A percentile compares a stretch with the other conserved stretches of the same genome.
phyloP scores from a whole-genome alignment of 37 sponge, comb jelly and placozoan genomes.

The Petrosia ficiformis region DNA sequence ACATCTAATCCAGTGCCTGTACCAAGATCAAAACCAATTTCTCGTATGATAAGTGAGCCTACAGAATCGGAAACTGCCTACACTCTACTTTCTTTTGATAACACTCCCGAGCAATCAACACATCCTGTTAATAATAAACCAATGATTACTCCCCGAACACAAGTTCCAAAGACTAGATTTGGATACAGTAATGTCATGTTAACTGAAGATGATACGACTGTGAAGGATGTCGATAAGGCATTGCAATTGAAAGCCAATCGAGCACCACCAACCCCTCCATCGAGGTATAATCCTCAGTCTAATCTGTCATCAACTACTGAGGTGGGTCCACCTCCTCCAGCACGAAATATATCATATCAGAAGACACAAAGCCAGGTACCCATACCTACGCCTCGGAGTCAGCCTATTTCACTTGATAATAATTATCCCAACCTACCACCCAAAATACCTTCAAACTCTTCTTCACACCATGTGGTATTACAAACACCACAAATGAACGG shows the following conservation, averaged over 20 bases:
- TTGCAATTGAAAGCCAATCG: background rate
- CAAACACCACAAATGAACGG: background rate
- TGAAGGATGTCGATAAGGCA: constrained; percentile 6
- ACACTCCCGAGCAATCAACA: background rate
- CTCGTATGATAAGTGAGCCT: too few relatives aligned
- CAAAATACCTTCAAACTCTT: background rate
- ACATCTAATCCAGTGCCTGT: too few relatives aligned
- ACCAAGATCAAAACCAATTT: too few relatives aligned
- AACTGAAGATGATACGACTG: background rate
- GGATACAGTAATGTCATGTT: background rate
- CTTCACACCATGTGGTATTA: background rate
- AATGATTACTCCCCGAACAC: background rate
- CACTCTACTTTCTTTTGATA: background rate
- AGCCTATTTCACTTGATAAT: background rate
- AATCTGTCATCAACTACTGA: background rate
- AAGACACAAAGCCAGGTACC: too few relatives aligned
- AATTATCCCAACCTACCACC: background rate
- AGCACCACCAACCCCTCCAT: background rate
- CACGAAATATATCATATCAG: too few relatives aligned
- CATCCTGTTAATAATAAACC: background rate
- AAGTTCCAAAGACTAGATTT: background rate
- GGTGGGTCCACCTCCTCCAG: background rate
- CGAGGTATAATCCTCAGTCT: background rate
- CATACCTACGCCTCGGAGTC: background rate
- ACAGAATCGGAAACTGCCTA: too few relatives aligned